Percentiles rank a stretch among this genome's conserved stretches.
phyloP scores from a whole-genome alignment of 2,888 invertebrate species.

The Netelia inedita region DNA sequence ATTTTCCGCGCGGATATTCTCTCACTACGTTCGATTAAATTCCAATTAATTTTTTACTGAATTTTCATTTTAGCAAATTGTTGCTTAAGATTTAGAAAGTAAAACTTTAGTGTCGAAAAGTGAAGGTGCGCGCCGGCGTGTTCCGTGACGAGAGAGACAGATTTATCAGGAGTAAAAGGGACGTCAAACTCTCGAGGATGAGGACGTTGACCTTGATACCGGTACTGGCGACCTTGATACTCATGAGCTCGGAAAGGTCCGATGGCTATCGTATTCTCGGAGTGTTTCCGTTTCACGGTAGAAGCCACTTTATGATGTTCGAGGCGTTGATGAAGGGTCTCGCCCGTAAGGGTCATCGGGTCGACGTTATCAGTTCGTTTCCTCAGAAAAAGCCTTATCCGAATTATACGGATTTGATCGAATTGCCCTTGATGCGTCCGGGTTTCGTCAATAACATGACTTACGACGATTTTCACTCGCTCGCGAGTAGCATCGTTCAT shows the following conservation, averaged over 20 bases:
- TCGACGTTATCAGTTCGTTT: conserved; percentile 77
- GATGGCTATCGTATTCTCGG: conserved; percentile 77
- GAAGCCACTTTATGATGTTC: conserved; percentile 85
- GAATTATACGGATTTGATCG: conserved; percentile 69
- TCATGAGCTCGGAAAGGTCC: conserved; percentile 48
- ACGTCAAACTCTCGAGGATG: conserved; percentile 6
- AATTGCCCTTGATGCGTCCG: conserved; percentile 42
- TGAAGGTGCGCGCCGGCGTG: neutral
- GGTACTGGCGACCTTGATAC: conserved; percentile 3
- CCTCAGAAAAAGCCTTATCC: conserved; percentile 66
- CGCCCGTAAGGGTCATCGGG: conserved; percentile 84
- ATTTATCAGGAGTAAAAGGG: neutral
- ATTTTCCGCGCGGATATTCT: no score
- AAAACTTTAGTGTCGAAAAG: neutral
- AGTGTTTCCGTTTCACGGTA: conserved; percentile 84
- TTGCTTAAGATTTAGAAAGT: no score
- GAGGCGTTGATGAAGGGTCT: conserved; percentile 84
- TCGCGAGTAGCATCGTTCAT: conserved; percentile 53
- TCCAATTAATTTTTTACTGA: no score
- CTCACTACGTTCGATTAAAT: no score
- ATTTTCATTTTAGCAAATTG: neutral
- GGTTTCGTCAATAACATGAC: conserved; percentile 66
- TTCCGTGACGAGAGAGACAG: neutral
- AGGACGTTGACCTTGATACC: neutral
- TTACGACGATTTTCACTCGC: conserved; percentile 43